Percentiles rank a stretch among this genome's conserved stretches.
Evolutionary conservation across 2,888 invertebrate genomes (phyloP).

Genomic region (Fragum whitleyi): DNA sequence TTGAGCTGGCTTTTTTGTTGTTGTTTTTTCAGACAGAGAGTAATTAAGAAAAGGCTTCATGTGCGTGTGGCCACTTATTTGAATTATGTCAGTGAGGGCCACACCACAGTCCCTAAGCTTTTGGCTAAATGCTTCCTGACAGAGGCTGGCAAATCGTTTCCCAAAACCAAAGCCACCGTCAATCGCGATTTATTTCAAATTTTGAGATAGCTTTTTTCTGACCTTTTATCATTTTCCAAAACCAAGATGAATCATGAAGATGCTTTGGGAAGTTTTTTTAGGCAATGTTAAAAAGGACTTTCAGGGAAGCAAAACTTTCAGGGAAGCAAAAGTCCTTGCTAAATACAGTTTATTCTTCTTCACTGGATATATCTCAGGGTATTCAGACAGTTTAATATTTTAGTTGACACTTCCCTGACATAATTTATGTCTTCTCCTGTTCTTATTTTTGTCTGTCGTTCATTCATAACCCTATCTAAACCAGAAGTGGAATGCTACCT

Average conservation of each 20-base stretch:
- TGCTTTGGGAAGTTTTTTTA: constrained; percentile 8
- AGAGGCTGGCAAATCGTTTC: constrained; percentile 39
- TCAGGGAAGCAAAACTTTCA: constrained; percentile 25
- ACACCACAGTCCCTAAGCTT: constrained; percentile 36
- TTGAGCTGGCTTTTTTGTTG: constrained; percentile 41
- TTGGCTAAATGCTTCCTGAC: constrained; percentile 37
- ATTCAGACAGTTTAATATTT: constrained; percentile 33
- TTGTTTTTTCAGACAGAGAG: constrained; percentile 48
- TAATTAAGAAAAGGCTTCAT: constrained; percentile 49
- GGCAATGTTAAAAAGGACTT: constrained; percentile 45
- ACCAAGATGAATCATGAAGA: constrained; percentile 28
- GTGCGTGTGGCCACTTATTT: constrained; percentile 53
- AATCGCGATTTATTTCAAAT: constrained; percentile 43
- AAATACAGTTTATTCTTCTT: constrained; percentile 35
- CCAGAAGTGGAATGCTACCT: too few species aligned
- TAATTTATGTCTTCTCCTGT: constrained; percentile 34
- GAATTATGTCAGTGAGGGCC: constrained; percentile 53
- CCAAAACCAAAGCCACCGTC: constrained; percentile 31
- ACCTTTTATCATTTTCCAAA: constrained; percentile 24
- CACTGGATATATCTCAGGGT: constrained; percentile 37
- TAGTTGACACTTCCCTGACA: constrained; percentile 34
- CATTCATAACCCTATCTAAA: constrained; percentile 46
- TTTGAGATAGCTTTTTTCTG: constrained; percentile 33
- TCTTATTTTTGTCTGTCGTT: constrained; percentile 46
- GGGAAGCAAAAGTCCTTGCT: constrained; percentile 33